Base-by-base conservation (phyloP, 2,888 invertebrate genomes). In the Ypsolopha scabrella region DNA sequence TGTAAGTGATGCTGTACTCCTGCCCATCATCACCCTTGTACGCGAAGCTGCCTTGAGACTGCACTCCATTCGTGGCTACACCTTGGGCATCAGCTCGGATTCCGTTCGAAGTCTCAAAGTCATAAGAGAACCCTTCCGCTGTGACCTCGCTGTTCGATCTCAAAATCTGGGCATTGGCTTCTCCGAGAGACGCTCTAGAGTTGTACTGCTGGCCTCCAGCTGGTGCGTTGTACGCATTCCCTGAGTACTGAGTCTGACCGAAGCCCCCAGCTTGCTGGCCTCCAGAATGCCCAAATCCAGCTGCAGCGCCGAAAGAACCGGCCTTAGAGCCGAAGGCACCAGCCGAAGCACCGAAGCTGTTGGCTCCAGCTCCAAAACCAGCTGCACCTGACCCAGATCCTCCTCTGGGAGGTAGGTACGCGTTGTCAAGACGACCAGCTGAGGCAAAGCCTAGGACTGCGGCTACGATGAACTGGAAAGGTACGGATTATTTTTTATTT, bases 21-120 rank as follows among this genome's bases (percentile, higher is more conserved):
- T 85, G 85, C 45, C 86, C 86, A 65, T 86, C 86, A 51, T 85
- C 83, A 35, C 86, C 86, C 69, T 83, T 85, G 75, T 85, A 86
- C 0, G 71, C 72, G 60, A 83, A 86, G 69, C 80, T 80, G 6
- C 86, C 86, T 35, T 83, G 80, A n/a, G 81, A 80, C 60, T 85
- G 85, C 0, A 86, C 85, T 1, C 86, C 86, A 33, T 85, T 83
- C 13, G 83, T 80, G 43, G 85, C 86, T 0, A 81, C 79, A 7
- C 86, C 86, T 6, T 71, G 67, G 0, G 86, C 86, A 36, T 86
- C 83, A 67, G 86, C 86, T 33, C 79, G 75, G 65, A 86, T 86
- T 0, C 86, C 86, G 59, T 86, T 86, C 4, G 85, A 85, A 1
- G 86, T 86, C 55, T 86, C 86, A 55, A 81, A 86, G 60, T 85